phyloP scores from a whole-genome alignment of 92 coral and sea anemone genomes.

The Galaxea fascicularis region DNA sequence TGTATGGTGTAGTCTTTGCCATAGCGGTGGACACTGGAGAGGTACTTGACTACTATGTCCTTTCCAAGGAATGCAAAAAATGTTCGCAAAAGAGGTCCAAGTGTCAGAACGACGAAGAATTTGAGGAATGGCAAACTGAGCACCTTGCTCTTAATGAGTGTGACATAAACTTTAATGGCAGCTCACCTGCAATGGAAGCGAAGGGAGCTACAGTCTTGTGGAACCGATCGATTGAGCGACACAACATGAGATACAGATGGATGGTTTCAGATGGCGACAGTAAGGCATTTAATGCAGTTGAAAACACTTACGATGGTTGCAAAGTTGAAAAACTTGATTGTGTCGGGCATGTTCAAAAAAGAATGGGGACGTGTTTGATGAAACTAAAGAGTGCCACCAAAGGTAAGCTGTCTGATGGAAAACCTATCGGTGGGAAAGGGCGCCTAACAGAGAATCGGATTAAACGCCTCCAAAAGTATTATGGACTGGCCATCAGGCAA shows the following conservation, averaged over 20 bases:
- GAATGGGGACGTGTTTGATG: slow-evolving; percentile 64
- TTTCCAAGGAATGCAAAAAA: background rate
- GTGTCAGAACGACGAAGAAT: background rate
- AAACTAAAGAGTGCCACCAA: slow-evolving; percentile 42
- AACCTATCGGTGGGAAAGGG: slow-evolving; percentile 48
- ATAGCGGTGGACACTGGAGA: background rate
- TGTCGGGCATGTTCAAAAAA: slow-evolving; percentile 67
- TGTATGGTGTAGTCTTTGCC: slow-evolving; percentile 32
- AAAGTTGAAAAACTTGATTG: slow-evolving; percentile 54
- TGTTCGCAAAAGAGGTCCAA: background rate
- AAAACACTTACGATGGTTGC: slow-evolving; percentile 36
- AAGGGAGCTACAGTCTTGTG: slow-evolving; percentile 50
- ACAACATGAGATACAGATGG: slow-evolving; percentile 60
- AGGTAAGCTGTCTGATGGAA: slow-evolving; percentile 59
- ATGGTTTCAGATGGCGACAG: slow-evolving; percentile 66
- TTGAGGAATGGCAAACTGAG: background rate
- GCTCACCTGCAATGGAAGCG: slow-evolving; percentile 64
- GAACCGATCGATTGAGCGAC: slow-evolving; percentile 35
- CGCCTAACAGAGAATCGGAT: slow-evolving; percentile 52
- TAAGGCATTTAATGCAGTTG: slow-evolving; percentile 44
- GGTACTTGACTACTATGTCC: background rate
- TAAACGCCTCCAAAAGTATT: slow-evolving; percentile 42
- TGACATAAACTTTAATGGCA: slow-evolving; percentile 12
- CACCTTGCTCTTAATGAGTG: background rate
- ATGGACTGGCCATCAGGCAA: slow-evolving; percentile 60